Percentiles rank a stretch among this genome's conserved stretches.
phyloP scores from a whole-genome alignment of 2,797 vertebrate genomes.

The Pelobates cultripes region DNA sequence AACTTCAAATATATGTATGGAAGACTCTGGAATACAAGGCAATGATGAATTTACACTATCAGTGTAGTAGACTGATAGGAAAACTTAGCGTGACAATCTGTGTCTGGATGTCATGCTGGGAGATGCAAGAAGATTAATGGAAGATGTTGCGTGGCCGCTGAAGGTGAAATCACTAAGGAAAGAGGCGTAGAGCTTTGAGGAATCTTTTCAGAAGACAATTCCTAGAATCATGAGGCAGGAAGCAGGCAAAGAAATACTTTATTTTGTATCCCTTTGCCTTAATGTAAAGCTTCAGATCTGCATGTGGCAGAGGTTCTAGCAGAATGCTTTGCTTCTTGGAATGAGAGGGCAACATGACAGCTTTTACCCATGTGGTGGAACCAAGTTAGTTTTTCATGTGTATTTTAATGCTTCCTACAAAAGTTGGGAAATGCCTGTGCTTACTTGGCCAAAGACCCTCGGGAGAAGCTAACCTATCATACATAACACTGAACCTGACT shows the following conservation, averaged over 20 bases:
- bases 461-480: too few species aligned
- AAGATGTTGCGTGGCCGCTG: neutral
- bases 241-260: neutral
- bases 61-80: neutral
- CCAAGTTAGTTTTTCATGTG: neutral
- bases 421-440: neutral
- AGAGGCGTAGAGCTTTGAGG: neutral
- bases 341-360: too few species aligned
- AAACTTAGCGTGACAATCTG: neutral
- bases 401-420: neutral
- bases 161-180: neutral
- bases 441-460: neutral
- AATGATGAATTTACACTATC: too few species aligned
- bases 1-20: too few species aligned
- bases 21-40: too few species aligned
- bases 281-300: neutral
- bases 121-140: constrained; percentile 18
- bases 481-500: too few species aligned
- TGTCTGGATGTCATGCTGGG: neutral
- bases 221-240: neutral
- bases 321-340: neutral
- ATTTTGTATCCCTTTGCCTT: neutral
- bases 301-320: neutral
- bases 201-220: neutral
- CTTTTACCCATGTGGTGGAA: neutral